Evolutionary conservation across 1,140 invertebrate genomes (phyloP), one percentile per base, ranked within the genome.

Genomic region (Odontomachus brunneus): DNA sequence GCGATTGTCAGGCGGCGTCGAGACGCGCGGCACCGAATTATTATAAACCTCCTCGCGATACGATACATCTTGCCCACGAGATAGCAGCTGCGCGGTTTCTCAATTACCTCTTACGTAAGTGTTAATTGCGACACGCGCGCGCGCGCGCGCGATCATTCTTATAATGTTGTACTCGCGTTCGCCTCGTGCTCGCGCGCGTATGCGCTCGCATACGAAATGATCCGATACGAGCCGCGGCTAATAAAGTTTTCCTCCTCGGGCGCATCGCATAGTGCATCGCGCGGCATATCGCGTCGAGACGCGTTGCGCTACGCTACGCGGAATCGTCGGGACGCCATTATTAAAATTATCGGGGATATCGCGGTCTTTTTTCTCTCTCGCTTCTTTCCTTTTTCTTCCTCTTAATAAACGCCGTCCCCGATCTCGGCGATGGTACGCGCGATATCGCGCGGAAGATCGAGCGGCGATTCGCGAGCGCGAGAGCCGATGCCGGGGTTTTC

Each of bases 51-150:
- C n/a, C 72, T 60, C 67, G 67, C 67, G 67, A 83, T 65, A 87
- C 57, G 84, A 83, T 84, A 59, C 71, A 22, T 44, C 71, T 71
- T 67, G 82, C 84, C 76, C 62, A 81, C 69, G 76, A 67, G 69
- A 84, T 85, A 78, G 85, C 75, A 76, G 72, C 66, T 59, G 87
- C 74, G 76, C 57, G 72, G 76, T 87, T 87, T 88, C 87, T 88
- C 87, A 87, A 88, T 84, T 87, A 88, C 71, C 65, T 7, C 63
- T 87, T 88, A 83, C 86, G 83, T 51, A 88, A 88, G 82, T 75
- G 66, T 78, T 88, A 88, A 88, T 88, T 88, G 87, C 85, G 75
- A 84, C 84, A 80, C 65, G 74, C 67, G 75, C 75, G 75, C 72
- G 75, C 75, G 75, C 72, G 51, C 26, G 51, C 44, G 69, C 75